Evolutionary conservation across 2,113 vertebrate genomes (phyloP).

Genomic region (Psittacus erithacus): DNA sequence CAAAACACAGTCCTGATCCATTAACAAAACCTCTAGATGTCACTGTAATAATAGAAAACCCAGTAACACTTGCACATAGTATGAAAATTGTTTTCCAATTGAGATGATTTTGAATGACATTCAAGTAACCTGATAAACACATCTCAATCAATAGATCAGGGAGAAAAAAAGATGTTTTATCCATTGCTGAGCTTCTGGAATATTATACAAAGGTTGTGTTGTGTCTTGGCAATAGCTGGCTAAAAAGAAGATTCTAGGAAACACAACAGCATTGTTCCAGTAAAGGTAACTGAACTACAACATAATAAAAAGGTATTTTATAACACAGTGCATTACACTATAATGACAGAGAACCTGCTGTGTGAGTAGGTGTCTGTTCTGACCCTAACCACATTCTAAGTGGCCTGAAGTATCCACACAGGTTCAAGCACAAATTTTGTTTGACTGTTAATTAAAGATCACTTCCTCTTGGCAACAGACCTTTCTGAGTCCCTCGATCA

Average conservation of each 20-base stretch:
- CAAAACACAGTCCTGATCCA: neutral
- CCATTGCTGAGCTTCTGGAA: neutral
- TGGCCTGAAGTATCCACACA: neutral
- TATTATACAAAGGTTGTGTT: neutral
- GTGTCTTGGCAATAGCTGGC: neutral
- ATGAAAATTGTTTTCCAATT: neutral
- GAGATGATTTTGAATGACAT: neutral
- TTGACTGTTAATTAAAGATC: neutral
- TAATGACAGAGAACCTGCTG: neutral
- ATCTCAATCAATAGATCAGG: neutral
- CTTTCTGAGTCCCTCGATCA: neutral
- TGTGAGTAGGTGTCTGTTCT: rapidly evolving
- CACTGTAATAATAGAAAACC: neutral
- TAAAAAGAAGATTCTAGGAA: neutral
- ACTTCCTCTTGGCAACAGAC: neutral
- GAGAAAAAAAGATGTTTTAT: neutral
- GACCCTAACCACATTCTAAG: neutral
- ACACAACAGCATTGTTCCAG: neutral
- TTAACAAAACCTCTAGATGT: neutral
- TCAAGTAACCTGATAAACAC: neutral
- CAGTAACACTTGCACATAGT: neutral
- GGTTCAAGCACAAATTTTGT: neutral
- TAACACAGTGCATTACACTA: rapidly evolving
- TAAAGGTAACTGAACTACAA: neutral
- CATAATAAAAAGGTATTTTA: neutral